Evolutionary conservation across 2,888 invertebrate species (phyloP).

Genomic region (Podabrus alpinus): DNA sequence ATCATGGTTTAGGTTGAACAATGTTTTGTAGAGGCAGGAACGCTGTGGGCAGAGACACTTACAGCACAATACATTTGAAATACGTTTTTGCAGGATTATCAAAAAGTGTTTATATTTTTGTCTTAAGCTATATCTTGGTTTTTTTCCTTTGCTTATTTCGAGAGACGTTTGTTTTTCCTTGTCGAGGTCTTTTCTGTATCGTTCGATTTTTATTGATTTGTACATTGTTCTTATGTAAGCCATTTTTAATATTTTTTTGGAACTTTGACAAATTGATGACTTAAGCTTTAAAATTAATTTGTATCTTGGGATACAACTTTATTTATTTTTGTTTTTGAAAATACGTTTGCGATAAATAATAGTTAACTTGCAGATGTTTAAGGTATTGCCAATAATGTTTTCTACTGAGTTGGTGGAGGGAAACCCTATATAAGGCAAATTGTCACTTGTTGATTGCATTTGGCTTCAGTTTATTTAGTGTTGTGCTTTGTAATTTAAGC

Average conservation of each 20-base stretch:
- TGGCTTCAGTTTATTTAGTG: conserved; percentile 47
- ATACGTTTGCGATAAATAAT: background rate
- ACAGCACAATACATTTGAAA: conserved; percentile 52
- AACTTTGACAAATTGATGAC: conserved; percentile 13
- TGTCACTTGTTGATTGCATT: conserved; percentile 56
- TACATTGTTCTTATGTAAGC: conserved; percentile 55
- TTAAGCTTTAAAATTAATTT: conserved; percentile 7
- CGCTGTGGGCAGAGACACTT: conserved; percentile 44
- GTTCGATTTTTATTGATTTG: conserved; percentile 61
- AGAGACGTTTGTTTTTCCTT: conserved; percentile 64
- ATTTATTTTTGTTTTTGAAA: background rate
- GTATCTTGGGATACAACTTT: background rate
- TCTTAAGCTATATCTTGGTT: conserved; percentile 54
- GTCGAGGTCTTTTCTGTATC: conserved; percentile 57
- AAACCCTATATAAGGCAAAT: conserved; percentile 53
- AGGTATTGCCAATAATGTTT: conserved; percentile 31
- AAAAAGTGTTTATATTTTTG: conserved; percentile 59
- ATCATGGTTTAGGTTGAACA: conserved; percentile 56
- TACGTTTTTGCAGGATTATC: conserved; percentile 51
- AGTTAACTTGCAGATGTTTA: background rate
- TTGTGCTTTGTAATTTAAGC: conserved; percentile 13
- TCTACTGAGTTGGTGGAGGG: conserved; percentile 39
- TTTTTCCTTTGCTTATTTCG: conserved; percentile 53
- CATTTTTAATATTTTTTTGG: conserved; percentile 27
- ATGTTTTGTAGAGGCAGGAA: conserved; percentile 49